Evolutionary conservation across 1,140 invertebrate genomes (phyloP).

Genomic region (Asbolus verrucosus): DNA sequence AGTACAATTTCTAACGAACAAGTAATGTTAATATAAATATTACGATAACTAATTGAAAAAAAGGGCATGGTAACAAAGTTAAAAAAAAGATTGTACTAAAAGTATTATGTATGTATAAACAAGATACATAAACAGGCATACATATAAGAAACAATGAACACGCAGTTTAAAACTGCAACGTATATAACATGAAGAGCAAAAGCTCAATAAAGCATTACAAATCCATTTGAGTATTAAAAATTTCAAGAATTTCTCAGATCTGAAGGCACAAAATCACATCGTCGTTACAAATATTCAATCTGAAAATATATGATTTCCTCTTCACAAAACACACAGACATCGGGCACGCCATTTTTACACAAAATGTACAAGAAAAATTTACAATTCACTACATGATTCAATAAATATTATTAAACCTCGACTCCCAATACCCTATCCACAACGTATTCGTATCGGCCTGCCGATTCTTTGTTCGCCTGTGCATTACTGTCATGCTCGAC

Average conservation of each 20-base stretch:
- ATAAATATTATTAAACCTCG: constrained; percentile 69
- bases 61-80: constrained; percentile 59
- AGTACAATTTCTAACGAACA: constrained; percentile 37
- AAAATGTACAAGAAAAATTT: constrained; percentile 34
- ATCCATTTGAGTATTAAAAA: constrained; percentile 48
- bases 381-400: constrained; percentile 37
- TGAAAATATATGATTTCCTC: constrained; percentile 34
- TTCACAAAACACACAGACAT: constrained; percentile 1
- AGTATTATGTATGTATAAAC: constrained; percentile 40
- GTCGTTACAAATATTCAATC: constrained; percentile 33
- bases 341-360: constrained; percentile 25
- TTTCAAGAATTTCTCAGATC: constrained; percentile 52
- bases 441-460: constrained; percentile 73
- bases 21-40: constrained; percentile 50
- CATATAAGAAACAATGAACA: constrained; percentile 51
- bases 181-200: constrained; percentile 43
- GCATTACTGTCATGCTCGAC: too few relatives aligned
- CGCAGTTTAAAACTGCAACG: constrained; percentile 50
- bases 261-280: constrained; percentile 57
- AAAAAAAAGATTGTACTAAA: constrained; percentile 61
- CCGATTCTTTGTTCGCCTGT: constrained; percentile 46
- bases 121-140: constrained; percentile 50
- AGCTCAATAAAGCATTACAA: constrained; percentile 40
- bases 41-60: constrained; percentile 47
- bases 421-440: constrained; percentile 77